Evolutionary conservation across 2,113 vertebrate species (phyloP).

Genomic region (Merops nubicus): DNA sequence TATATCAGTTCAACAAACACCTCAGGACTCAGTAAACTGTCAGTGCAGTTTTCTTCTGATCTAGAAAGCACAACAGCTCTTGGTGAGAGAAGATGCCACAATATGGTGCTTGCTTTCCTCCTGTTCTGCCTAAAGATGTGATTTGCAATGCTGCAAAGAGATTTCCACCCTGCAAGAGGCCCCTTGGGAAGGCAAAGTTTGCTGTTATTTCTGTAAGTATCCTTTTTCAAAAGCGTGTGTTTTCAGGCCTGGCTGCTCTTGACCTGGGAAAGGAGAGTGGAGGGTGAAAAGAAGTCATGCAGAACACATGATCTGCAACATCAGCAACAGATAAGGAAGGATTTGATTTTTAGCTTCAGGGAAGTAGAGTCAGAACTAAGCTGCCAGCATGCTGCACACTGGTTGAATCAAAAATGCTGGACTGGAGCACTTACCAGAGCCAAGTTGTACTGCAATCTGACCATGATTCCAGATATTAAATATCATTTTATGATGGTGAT

Average conservation of each 20-base stretch:
- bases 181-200: neutral
- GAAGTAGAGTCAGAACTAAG: neutral
- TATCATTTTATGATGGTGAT: neutral
- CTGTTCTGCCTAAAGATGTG: neutral
- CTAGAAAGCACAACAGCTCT: neutral
- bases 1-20: neutral
- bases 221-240: neutral
- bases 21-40: neutral
- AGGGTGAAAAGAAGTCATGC: neutral
- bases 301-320: constrained; percentile 9
- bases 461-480: neutral
- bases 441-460: neutral
- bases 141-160: neutral
- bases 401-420: neutral
- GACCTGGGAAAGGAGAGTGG: neutral
- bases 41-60: neutral
- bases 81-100: neutral
- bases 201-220: neutral
- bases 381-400: neutral
- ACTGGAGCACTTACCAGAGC: neutral
- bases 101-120: neutral
- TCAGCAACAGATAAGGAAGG: constrained; percentile 5
- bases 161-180: neutral
- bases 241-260: neutral
- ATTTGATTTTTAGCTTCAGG: constrained; percentile 9